Conservation (phyloP, 2,113 vertebrate genomes). For the Callaeas wilsoni region DNA sequence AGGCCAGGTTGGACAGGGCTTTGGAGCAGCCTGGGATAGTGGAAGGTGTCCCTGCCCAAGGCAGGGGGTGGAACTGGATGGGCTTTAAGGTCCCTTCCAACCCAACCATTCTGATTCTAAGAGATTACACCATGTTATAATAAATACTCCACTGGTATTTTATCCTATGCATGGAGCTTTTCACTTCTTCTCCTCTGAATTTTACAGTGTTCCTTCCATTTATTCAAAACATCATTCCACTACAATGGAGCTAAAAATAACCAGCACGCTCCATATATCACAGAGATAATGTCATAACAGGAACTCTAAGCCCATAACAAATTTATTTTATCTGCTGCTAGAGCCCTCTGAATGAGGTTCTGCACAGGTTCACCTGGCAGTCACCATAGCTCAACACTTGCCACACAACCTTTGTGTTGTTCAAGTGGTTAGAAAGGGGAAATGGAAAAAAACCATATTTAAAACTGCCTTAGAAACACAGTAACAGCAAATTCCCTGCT, state of each 20-base stretch:
- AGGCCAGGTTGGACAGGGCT: neutral
- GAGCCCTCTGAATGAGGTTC: neutral
- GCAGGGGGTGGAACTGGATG: neutral
- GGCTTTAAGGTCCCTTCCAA: neutral
- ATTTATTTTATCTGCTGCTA: neutral
- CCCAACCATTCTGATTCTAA: neutral
- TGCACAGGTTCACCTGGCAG: neutral
- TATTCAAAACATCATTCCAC: neutral
- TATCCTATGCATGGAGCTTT: neutral
- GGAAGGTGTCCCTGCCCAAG: neutral
- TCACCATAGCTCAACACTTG: neutral
- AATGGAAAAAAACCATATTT: neutral
- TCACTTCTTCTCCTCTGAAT: neutral
- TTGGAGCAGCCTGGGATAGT: neutral
- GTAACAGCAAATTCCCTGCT: neutral
- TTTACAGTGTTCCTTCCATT: neutral
- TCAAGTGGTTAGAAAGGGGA: neutral
- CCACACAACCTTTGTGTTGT: neutral
- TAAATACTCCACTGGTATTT: neutral
- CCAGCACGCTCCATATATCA: neutral
- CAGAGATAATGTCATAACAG: conserved; percentile 52
- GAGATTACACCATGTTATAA: neutral
- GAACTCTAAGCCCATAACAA: conserved; percentile 19
- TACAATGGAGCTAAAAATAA: conserved; percentile 45
- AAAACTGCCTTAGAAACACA: neutral